Evolutionary conservation across 2,113 vertebrate genomes (phyloP).

Genomic region (Scalopus aquaticus): DNA sequence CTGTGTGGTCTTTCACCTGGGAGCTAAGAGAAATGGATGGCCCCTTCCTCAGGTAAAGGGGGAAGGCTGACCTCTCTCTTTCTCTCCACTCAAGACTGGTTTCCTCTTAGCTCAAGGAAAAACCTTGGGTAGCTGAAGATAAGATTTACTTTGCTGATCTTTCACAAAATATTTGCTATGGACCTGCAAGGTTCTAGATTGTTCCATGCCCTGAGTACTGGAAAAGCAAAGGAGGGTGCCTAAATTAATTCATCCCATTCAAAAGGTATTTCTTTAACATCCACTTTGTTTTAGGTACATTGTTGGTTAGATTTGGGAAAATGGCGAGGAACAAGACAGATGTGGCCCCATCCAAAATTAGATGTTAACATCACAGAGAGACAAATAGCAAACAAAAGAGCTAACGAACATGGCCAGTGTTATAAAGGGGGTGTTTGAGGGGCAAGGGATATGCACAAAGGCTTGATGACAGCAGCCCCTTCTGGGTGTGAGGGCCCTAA

Average conservation of each 20-base stretch:
- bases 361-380: neutral
- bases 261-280: neutral
- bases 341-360: neutral
- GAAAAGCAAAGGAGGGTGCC: neutral
- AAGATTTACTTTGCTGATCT: fast-evolving
- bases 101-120: neutral
- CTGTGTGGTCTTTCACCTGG: neutral
- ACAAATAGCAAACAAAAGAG: neutral
- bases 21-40: fast-evolving
- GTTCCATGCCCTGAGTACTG: neutral
- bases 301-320: neutral
- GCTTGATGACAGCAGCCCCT: fast-evolving
- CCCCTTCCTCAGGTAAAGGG: neutral
- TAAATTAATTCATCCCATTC: no score
- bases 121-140: fast-evolving
- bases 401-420: fast-evolving
- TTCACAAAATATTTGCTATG: fast-evolving
- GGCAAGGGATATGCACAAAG: fast-evolving
- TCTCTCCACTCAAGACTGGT: neutral
- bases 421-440: neutral
- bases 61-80: neutral
- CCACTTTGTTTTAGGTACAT: neutral
- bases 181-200: neutral
- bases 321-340: neutral
- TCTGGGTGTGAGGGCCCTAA: neutral